Conservation (phyloP, 2,113 vertebrate species). For the Perognathus longimembris region DNA sequence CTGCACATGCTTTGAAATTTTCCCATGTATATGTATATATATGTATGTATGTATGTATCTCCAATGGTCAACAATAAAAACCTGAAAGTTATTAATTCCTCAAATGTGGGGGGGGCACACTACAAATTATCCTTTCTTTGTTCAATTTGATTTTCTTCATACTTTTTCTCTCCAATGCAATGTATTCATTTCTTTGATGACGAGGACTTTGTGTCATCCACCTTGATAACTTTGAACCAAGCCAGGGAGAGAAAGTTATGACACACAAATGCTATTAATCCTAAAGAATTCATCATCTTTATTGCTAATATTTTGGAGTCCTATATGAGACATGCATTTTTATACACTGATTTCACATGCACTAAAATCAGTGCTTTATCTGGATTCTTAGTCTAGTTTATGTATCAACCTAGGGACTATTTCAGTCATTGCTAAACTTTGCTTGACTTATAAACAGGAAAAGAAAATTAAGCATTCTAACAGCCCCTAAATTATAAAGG, state of each 20-base stretch:
- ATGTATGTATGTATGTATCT: too few relatives aligned
- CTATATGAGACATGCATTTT: neutral
- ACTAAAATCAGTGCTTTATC: slow-evolving; percentile 8
- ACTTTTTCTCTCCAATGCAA: neutral
- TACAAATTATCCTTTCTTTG: neutral
- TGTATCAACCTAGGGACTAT: neutral
- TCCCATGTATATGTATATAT: too few relatives aligned
- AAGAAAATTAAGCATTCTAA: neutral
- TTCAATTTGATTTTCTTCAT: neutral
- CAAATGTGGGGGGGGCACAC: neutral
- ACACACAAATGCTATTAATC: neutral
- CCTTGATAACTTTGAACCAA: neutral
- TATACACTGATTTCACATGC: neutral
- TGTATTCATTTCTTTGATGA: neutral
- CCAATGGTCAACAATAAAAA: neutral
- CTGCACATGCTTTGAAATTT: neutral
- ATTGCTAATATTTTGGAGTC: slow-evolving; percentile 9
- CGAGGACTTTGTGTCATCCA: neutral
- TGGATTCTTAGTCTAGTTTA: neutral
- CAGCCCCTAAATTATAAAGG: slow-evolving; percentile 12
- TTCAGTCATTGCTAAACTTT: slow-evolving; percentile 36
- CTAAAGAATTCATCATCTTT: neutral
- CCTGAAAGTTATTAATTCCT: neutral
- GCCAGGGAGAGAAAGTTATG: neutral
- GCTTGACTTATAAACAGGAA: neutral